Conservation (phyloP, 2,113 vertebrate genomes). For the Athene noctua region DNA sequence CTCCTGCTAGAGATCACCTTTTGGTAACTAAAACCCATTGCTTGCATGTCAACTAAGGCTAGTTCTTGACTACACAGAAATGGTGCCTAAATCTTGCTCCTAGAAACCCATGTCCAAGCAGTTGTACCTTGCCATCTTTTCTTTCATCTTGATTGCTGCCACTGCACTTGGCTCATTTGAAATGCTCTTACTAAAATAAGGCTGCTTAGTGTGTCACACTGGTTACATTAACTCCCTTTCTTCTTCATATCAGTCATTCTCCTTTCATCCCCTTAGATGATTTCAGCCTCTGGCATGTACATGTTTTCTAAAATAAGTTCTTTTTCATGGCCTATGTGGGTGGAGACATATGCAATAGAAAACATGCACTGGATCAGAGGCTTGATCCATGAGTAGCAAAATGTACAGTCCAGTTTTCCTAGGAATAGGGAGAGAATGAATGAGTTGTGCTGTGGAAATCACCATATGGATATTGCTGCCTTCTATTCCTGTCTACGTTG, state of each 20-base stretch:
- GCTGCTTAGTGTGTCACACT: neutral
- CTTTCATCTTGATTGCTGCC: neutral
- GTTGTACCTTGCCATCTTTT: neutral
- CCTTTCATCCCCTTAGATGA: neutral
- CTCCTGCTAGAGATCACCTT: neutral
- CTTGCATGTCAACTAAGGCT: neutral
- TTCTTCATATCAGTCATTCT: neutral
- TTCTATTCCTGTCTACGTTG: neutral
- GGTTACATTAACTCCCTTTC: neutral
- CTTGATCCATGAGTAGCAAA: neutral
- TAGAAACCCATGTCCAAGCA: neutral
- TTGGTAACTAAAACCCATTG: neutral
- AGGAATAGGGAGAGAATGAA: neutral
- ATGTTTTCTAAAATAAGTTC: neutral
- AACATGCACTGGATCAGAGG: neutral
- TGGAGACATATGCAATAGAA: fast-evolving
- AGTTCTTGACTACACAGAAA: neutral
- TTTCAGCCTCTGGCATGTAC: neutral
- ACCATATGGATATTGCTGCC: neutral
- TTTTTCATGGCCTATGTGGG: neutral
- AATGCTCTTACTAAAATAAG: neutral
- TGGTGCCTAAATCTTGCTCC: neutral
- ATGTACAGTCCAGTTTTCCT: neutral
- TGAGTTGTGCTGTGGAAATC: neutral
- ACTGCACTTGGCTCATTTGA: neutral